Evolutionary conservation across 35 echinoderm and acorn worm species (phyloP).

Genomic region (Lytechinus pictus): DNA sequence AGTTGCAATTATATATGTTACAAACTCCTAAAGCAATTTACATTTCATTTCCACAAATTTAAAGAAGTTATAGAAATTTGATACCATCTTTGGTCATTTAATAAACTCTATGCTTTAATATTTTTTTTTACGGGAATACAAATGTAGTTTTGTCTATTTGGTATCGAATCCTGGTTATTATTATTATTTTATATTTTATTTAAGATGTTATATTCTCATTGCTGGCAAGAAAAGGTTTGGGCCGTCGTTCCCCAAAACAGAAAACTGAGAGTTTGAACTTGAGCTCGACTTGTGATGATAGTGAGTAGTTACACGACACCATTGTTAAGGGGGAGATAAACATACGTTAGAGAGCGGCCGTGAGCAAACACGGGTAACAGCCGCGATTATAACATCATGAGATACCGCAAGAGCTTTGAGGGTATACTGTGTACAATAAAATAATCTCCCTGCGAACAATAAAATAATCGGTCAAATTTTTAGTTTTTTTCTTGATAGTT

Average conservation of each 20-base stretch:
- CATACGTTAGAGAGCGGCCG: background rate
- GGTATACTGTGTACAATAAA: background rate
- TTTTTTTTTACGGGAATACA: too few relatives aligned
- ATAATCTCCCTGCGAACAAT: background rate
- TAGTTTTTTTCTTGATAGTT: background rate
- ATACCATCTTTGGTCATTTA: too few relatives aligned
- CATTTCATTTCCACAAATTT: too few relatives aligned
- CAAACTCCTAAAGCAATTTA: too few relatives aligned
- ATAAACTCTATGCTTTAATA: too few relatives aligned
- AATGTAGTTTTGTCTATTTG: too few relatives aligned
- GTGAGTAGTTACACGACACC: background rate
- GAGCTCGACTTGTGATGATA: background rate
- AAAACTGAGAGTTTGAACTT: conserved; percentile 7
- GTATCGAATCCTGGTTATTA: too few relatives aligned
- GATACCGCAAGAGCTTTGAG: background rate
- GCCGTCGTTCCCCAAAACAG: background rate
- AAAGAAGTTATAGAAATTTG: too few relatives aligned
- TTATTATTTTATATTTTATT: too few relatives aligned
- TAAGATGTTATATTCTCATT: too few relatives aligned
- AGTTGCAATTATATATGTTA: too few relatives aligned
- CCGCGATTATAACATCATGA: background rate
- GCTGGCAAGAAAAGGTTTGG: background rate
- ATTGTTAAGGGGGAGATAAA: background rate
- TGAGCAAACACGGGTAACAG: background rate
- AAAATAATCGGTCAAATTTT: background rate